Percentiles rank a stretch among this genome's conserved stretches.
Conservation (phyloP, 2,797 vertebrate genomes). For the Eospalax fontanierii region DNA sequence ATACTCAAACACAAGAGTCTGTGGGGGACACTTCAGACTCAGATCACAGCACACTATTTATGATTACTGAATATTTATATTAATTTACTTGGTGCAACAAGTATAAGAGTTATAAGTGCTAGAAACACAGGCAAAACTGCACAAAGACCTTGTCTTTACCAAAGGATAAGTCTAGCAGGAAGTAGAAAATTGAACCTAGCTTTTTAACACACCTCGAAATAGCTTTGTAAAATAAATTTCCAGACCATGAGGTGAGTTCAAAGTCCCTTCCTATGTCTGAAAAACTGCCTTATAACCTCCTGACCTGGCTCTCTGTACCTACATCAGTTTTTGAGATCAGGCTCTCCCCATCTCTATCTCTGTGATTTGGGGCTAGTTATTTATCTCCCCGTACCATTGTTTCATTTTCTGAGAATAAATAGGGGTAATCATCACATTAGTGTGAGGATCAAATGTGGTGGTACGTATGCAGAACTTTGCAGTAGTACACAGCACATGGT, state of each 20-base stretch:
- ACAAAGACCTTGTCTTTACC: not conserved
- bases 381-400: not conserved
- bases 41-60: not conserved
- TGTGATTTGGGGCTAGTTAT: not conserved
- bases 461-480: not conserved
- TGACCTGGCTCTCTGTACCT: not conserved
- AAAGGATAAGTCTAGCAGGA: not conserved
- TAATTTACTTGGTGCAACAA: not conserved
- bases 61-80: not conserved
- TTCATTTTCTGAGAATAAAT: not conserved
- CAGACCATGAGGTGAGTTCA: not conserved
- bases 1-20: too few species aligned
- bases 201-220: not conserved
- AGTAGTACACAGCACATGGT: not conserved
- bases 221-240: not conserved
- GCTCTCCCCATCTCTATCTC: not conserved
- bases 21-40: not conserved
- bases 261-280: not conserved
- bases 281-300: not conserved
- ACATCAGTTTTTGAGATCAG: not conserved
- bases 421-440: not conserved
- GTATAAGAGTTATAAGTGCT: not conserved
- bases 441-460: not conserved
- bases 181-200: not conserved
- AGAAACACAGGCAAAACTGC: not conserved